phyloP scores from a whole-genome alignment of 2,888 invertebrate species.

The Ophion slaviceki region DNA sequence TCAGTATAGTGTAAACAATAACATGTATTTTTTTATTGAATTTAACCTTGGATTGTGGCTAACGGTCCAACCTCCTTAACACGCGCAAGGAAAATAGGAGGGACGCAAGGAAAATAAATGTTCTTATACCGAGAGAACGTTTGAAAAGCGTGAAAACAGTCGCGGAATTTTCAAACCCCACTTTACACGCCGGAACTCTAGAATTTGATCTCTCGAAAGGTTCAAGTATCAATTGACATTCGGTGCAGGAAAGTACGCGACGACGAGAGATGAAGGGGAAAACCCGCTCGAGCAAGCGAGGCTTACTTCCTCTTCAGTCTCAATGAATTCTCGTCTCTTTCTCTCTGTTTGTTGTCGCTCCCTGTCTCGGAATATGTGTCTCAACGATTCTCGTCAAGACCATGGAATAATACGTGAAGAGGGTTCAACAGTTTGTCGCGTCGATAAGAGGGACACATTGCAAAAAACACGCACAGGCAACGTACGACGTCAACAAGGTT shows the following conservation, averaged over 20 bases:
- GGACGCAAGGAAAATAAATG: too few relatives aligned
- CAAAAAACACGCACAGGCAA: slow-evolving; percentile 66
- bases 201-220: not conserved
- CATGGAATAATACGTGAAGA: slow-evolving; percentile 75
- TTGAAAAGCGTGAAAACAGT: not conserved
- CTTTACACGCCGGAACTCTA: not conserved
- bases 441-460: slow-evolving; percentile 69
- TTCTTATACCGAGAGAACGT: not conserved
- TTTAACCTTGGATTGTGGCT: too few relatives aligned
- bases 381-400: slow-evolving; percentile 33
- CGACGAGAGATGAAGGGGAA: slow-evolving; percentile 45
- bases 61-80: too few relatives aligned
- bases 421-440: slow-evolving; percentile 71
- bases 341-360: not conserved
- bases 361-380: not conserved
- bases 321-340: slow-evolving; percentile 9
- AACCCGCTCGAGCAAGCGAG: slow-evolving; percentile 38
- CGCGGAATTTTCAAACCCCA: not conserved
- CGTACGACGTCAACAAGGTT: slow-evolving; percentile 72
- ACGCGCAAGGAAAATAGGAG: too few relatives aligned
- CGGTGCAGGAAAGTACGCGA: slow-evolving; percentile 7
- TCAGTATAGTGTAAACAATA: too few relatives aligned
- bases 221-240: not conserved
- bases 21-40: too few relatives aligned
- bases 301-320: slow-evolving; percentile 57